Evolutionary conservation across 2,797 vertebrate genomes (phyloP).

Genomic region (Molossus alvarezi): DNA sequence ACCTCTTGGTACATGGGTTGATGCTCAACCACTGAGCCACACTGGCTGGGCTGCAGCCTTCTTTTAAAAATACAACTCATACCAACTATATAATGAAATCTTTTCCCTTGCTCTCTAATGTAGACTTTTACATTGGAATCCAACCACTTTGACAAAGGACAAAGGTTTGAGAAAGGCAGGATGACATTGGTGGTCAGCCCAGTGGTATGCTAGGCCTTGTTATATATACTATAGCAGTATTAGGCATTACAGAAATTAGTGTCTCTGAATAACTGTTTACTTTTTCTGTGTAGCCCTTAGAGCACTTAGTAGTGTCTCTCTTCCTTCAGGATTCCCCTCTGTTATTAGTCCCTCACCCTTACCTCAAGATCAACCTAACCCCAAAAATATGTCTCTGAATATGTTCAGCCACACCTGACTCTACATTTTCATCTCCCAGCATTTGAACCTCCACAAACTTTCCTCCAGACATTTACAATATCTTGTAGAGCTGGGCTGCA

Average conservation of each 20-base stretch:
- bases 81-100: conserved; percentile 5
- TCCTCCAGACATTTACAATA: not conserved
- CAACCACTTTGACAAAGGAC: not conserved
- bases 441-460: not conserved
- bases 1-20: too few relatives aligned
- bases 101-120: not conserved
- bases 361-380: not conserved
- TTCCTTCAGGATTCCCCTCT: conserved; percentile 27
- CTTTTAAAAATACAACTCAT: not conserved
- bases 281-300: conserved; percentile 36
- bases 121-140: conserved; percentile 57
- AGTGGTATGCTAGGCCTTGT: not conserved
- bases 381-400: not conserved
- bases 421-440: not conserved
- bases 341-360: not conserved
- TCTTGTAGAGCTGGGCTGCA: conserved; percentile 43
- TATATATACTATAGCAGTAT: not conserved
- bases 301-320: conserved; percentile 4
- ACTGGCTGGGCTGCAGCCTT: not conserved
- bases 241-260: conserved; percentile 9
- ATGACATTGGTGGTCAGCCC: not conserved
- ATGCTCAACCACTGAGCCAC: too few relatives aligned
- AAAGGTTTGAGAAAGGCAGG: conserved; percentile 54
- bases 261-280: not conserved
- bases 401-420: not conserved